A percentile compares a stretch with the other conserved stretches of the same genome.
Conservation (phyloP, 2,113 vertebrate genomes). For the Chloebia gouldiae region DNA sequence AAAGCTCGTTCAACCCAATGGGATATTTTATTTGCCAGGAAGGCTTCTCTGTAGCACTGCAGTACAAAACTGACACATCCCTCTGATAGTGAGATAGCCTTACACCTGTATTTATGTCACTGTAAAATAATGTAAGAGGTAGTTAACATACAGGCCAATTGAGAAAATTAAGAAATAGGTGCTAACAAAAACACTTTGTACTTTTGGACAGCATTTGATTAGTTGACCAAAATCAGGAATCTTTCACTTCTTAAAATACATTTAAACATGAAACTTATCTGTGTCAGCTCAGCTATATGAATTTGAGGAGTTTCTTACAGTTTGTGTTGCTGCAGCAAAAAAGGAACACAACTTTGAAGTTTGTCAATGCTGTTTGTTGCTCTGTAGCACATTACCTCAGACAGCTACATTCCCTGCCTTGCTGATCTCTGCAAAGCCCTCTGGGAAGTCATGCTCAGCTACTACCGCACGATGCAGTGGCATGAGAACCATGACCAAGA, state of each 20-base stretch:
- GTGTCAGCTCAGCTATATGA: not conserved
- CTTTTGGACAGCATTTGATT: not conserved
- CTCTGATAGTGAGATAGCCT: not conserved
- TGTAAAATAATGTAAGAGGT: not conserved
- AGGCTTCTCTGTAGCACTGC: not conserved
- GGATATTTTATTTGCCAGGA: not conserved
- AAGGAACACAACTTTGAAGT: not conserved
- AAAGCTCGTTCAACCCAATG: not conserved
- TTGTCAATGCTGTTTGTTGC: not conserved
- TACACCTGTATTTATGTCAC: not conserved
- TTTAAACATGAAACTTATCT: not conserved
- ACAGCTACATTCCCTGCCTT: conserved; percentile 98
- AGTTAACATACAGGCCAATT: not conserved
- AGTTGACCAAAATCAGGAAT: not conserved
- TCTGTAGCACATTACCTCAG: conserved; percentile 90
- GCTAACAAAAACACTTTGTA: not conserved
- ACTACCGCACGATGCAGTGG: conserved; percentile 96
- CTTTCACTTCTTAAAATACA: not conserved
- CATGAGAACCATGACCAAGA: conserved; percentile 87
- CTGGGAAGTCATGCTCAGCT: conserved; percentile 99
- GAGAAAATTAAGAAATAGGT: not conserved
- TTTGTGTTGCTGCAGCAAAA: not conserved
- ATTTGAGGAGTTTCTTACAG: not conserved
- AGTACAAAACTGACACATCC: not conserved
- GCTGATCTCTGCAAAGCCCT: conserved; percentile 96